phyloP scores from a whole-genome alignment of 2,888 invertebrate genomes.

The Carcina quercana region DNA sequence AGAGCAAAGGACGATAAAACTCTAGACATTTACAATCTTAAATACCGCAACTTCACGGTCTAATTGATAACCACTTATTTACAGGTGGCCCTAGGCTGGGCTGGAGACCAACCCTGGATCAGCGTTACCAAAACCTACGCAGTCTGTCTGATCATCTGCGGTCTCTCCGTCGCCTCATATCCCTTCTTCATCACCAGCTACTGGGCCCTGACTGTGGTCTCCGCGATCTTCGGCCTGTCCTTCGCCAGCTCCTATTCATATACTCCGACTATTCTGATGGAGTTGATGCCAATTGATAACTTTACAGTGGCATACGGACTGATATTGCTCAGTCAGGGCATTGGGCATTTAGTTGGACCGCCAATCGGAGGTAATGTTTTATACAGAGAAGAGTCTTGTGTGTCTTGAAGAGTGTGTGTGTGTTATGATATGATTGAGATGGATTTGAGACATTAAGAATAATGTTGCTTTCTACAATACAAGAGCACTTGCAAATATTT shows the following conservation, averaged over 20 bases:
- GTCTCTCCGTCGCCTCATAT: constrained; percentile 75
- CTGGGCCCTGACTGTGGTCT: constrained; percentile 58
- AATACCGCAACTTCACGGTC: too few species aligned
- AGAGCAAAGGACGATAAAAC: too few species aligned
- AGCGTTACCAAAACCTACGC: constrained; percentile 90
- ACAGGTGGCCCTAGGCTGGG: constrained; percentile 88
- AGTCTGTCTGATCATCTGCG: constrained; percentile 81
- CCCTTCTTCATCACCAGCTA: constrained; percentile 71
- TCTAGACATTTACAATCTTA: too few species aligned
- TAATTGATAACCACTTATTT: too few species aligned
- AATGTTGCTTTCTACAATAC: too few species aligned
- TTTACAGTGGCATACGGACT: constrained; percentile 96
- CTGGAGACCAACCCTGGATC: constrained; percentile 90
- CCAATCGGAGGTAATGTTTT: constrained; percentile 91
- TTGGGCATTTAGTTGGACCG: constrained; percentile 95
- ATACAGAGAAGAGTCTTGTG: too few species aligned
- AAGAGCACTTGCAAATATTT: too few species aligned
- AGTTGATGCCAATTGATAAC: constrained; percentile 90
- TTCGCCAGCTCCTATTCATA: constrained; percentile 94
- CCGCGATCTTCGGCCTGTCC: constrained; percentile 87
- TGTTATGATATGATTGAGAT: too few species aligned
- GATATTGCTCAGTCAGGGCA: constrained; percentile 90
- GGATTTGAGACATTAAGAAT: too few species aligned
- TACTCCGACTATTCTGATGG: constrained; percentile 91
- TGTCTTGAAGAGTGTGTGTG: too few species aligned